phyloP scores from a whole-genome alignment of 1,140 invertebrate species.

The Bombus vancouverensis region DNA sequence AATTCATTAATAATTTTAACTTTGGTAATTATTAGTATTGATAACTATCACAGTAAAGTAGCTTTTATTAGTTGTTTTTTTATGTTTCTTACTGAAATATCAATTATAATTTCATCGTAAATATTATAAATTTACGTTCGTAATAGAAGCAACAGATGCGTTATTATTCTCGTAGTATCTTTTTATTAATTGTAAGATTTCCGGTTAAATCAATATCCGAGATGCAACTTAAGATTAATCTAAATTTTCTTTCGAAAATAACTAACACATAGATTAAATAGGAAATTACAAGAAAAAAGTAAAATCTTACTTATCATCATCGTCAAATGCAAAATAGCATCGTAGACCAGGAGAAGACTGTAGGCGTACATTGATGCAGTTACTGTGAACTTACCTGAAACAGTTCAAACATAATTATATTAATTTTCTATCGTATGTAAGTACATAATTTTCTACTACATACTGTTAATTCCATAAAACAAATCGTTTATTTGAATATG shows the following conservation, averaged over 20 bases:
- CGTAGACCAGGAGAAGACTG: background rate
- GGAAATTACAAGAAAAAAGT: no score
- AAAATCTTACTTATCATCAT: background rate
- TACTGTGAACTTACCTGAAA: constrained; percentile 76
- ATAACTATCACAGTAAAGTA: background rate
- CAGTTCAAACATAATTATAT: constrained; percentile 78
- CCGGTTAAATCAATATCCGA: no score
- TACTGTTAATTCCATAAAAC: background rate
- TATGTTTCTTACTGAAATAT: background rate
- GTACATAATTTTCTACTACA: constrained; percentile 54
- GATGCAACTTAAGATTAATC: no score
- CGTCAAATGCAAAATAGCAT: background rate
- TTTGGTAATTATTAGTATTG: background rate
- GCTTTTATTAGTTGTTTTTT: background rate
- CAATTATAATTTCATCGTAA: background rate
- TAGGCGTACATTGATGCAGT: background rate
- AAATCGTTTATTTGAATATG: background rate
- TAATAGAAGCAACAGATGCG: no score
- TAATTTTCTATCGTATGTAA: constrained; percentile 56
- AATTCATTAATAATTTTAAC: no score
- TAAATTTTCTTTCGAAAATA: background rate
- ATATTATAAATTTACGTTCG: background rate
- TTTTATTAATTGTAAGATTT: no score
- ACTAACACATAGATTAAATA: no score
- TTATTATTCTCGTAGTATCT: no score